Evolutionary conservation across 2,888 invertebrate species (phyloP), one percentile per base, ranked within the genome.

Genomic region (Lacanobia wlatinum): DNA sequence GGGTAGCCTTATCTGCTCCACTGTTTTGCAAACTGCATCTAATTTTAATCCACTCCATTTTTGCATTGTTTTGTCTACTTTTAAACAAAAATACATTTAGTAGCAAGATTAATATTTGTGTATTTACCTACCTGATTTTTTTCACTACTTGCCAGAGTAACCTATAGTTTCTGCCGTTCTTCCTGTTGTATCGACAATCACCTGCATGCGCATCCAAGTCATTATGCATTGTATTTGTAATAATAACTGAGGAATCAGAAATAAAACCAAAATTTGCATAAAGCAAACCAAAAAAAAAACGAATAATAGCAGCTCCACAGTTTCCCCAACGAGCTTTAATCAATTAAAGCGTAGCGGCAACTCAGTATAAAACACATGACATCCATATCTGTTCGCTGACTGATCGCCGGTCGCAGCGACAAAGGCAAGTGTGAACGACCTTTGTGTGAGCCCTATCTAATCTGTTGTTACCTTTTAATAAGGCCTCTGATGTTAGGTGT

Each of bases 321-420:
- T 53, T 88, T 84, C 78, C 21, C 16, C 55, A 85, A 76, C 82
- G 66, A 70, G 52, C 80, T 78, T 70, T 87, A 89, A 90, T 90
- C 91, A 91, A 91, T 92, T 91, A 92, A 88, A 89, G 84, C 84
- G 83, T 87, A 87, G 84, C 83, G 80, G 80, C 80, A 80, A 84
- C 84, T 74, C 75, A 82, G 84, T 87, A 88, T 86, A 87, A 86
- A 88, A 86, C 81, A 86, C 87, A 85, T 87, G 89, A 89, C 90
- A 89, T 83, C 87, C 89, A 87, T 91, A 92, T 91, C 91, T 83
- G 87, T 84, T 73, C 86, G 86, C 85, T 92, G 92, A 92, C 91
- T 88, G 91, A 92, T 92, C 89, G 89, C 85, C 86, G 87, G 86
- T 73, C 82, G 84, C 67, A 68, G 80, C 85, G 83, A 86, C 86